phyloP scores from a whole-genome alignment of 1,140 invertebrate genomes.

The Hormaphis cornu region DNA sequence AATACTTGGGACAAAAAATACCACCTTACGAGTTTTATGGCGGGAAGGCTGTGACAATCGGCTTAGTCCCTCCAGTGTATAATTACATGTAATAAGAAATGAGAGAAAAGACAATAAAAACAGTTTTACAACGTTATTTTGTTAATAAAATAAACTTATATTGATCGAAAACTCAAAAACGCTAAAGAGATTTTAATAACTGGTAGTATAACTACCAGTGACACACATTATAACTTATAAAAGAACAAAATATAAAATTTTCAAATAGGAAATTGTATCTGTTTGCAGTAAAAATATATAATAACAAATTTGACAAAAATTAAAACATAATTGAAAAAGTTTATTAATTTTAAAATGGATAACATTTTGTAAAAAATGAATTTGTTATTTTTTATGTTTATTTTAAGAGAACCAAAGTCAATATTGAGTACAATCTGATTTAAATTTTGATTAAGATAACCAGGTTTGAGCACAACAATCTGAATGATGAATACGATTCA shows the following conservation, averaged over 20 bases:
- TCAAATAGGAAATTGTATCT: too few relatives aligned
- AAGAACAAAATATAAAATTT: too few relatives aligned
- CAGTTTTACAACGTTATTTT: conserved; percentile 1
- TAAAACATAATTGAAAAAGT: too few relatives aligned
- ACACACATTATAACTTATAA: too few relatives aligned
- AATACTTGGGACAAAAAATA: background rate
- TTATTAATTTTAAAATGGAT: too few relatives aligned
- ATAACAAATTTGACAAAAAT: too few relatives aligned
- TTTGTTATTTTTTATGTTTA: too few relatives aligned
- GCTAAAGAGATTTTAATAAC: background rate
- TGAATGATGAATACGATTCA: too few relatives aligned
- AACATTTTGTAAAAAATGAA: too few relatives aligned
- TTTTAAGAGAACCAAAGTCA: too few relatives aligned
- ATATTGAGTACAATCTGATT: background rate
- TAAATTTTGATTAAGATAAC: background rate
- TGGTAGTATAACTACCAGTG: too few relatives aligned
- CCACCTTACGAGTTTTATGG: background rate
- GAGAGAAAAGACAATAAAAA: background rate
- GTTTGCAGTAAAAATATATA: too few relatives aligned
- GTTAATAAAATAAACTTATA: background rate
- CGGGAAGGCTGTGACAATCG: background rate
- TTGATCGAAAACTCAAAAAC: background rate
- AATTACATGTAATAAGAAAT: background rate
- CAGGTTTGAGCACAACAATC: background rate
- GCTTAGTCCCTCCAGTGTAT: background rate